Base-by-base conservation (phyloP, 2,797 vertebrate species). In the Momotus momota region DNA sequence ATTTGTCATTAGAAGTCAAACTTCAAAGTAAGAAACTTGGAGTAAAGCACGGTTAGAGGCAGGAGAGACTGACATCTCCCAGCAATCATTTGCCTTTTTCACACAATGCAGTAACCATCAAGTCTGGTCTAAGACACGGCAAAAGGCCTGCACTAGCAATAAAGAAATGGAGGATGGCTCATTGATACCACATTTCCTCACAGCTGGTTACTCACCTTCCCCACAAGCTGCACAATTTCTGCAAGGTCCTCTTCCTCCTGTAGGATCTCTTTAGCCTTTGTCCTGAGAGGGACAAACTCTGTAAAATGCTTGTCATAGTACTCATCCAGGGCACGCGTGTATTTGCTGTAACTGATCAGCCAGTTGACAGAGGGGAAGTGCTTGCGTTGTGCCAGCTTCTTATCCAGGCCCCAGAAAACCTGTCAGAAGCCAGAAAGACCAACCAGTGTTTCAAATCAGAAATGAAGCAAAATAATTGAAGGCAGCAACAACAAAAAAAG, bases 321-420 rank as follows among this genome's bases (percentile, higher is more conserved):
- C 95, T 99, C 99, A 1, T 99, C 99, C 96, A 99, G 98, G 6
- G 99, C 99, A 65, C 99, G 98, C 0, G 98, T 99, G 97, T 99
- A 99, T 92, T 99, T 99, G 98, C 99, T 99, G 98, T 99, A 99
- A 97, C 99, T 99, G 96, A 99, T 99, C 55, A 99, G 98, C 99
- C 99, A 99, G 96, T 99, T 99, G 25, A 99, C 99, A 26, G 99
- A 99, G 0, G 99, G 99, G 96, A 99, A 99, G 95, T 99, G 99
- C 95, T 99, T 99, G 71, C 99, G 99, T 93, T 99, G 99, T 61
- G 99, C 99, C 97, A 99, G 97, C 96, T 99, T 99, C 98, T 99
- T 99, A 98, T 99, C 99, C 97, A 99, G 97, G 64, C 99, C 99
- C 99, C 99, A 99, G 97, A 99, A 99, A 71, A 99, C 99, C 99